Conservation (phyloP, 2,888 invertebrate genomes). For the Nowickia ferox region DNA sequence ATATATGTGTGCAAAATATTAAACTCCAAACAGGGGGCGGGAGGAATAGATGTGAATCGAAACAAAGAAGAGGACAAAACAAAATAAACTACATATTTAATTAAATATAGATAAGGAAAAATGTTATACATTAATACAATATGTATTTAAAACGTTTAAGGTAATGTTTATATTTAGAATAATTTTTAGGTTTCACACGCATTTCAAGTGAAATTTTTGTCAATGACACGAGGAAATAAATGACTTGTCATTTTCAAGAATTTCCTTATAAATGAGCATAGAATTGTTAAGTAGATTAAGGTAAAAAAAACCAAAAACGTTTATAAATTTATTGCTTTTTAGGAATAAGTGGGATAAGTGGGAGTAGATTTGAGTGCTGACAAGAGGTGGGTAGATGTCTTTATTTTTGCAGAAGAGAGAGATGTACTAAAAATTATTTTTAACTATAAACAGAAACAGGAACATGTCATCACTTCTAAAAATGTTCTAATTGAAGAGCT, state of each 20-base stretch:
- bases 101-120: constrained; percentile 66
- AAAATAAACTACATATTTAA: constrained; percentile 37
- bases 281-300: constrained; percentile 1
- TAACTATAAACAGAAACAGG: background rate
- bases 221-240: constrained; percentile 16
- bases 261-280: constrained; percentile 24
- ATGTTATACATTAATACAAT: constrained; percentile 74
- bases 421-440: background rate
- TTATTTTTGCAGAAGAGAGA: background rate
- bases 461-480: too few relatives aligned
- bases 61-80: constrained; percentile 79
- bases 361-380: background rate
- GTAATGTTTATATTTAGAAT: constrained; percentile 30
- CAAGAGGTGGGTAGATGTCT: background rate
- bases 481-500: too few relatives aligned
- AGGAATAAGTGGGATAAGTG: background rate
- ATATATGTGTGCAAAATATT: constrained; percentile 3
- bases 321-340: background rate
- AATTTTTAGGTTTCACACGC: background rate
- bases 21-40: constrained; percentile 75
- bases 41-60: constrained; percentile 77
- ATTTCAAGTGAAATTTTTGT: constrained; percentile 16
- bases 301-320: background rate
- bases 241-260: constrained; percentile 26
- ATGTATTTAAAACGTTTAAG: constrained; percentile 13